Conservation (phyloP, 2,888 invertebrate genomes). For the Strigamia maritima region DNA sequence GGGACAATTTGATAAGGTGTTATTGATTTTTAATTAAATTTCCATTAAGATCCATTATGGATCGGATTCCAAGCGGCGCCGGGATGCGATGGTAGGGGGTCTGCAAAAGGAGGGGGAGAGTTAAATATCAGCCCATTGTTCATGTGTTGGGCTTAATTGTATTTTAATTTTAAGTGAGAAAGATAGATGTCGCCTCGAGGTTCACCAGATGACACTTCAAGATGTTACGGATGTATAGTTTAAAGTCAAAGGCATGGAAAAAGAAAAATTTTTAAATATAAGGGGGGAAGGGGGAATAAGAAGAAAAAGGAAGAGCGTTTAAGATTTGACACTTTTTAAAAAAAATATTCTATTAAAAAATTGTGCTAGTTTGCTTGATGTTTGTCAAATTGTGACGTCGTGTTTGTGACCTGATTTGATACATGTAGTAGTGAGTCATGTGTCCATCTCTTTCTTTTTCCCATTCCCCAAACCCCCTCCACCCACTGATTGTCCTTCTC, state of each 20-base stretch:
- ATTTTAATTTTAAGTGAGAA: conserved; percentile 31
- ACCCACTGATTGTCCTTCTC: neutral
- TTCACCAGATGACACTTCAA: conserved; percentile 12
- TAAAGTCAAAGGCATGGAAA: neutral
- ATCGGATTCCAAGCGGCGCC: conserved; percentile 38
- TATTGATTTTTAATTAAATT: conserved; percentile 42
- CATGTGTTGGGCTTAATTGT: conserved; percentile 31
- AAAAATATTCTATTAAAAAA: neutral
- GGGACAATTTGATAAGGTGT: conserved; percentile 41
- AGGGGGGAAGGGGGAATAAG: neutral
- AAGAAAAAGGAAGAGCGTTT: neutral
- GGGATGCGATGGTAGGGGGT: conserved; percentile 17
- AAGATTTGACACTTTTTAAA: neutral
- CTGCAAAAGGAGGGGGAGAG: conserved; percentile 18
- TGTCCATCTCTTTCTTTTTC: neutral
- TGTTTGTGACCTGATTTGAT: neutral
- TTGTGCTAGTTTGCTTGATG: neutral
- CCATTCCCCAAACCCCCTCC: neutral
- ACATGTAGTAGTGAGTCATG: neutral
- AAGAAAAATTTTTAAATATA: neutral
- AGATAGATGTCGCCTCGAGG: conserved; percentile 30
- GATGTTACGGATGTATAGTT: neutral
- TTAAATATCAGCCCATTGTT: conserved; percentile 31
- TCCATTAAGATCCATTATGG: conserved; percentile 42
- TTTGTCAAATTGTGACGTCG: conserved; percentile 10